Conservation (phyloP, 2,888 invertebrate species). For the Polydrusus cervinus region DNA sequence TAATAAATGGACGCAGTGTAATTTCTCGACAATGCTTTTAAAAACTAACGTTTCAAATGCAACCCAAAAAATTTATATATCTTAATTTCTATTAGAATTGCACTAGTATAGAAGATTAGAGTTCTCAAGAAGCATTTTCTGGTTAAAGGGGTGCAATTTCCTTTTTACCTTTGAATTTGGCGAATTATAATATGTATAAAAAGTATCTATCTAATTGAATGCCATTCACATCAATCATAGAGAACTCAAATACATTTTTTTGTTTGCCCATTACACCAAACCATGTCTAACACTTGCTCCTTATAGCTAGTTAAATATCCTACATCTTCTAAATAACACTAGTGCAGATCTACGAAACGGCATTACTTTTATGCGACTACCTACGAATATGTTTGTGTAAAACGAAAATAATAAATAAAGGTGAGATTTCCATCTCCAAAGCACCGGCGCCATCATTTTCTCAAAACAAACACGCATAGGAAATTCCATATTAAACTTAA, state of each 20-base stretch:
- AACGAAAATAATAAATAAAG: constrained; percentile 24
- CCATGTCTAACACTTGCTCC: constrained; percentile 69
- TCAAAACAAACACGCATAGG: constrained; percentile 23
- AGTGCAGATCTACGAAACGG: constrained; percentile 56
- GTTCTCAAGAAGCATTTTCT: too few relatives aligned
- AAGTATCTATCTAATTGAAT: neutral
- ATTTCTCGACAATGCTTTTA: too few relatives aligned
- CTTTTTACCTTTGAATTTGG: neutral
- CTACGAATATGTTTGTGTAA: constrained; percentile 38
- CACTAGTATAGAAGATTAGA: too few relatives aligned
- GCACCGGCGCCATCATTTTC: constrained; percentile 22
- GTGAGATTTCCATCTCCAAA: constrained; percentile 22
- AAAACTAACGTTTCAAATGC: too few relatives aligned
- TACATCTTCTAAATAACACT: constrained; percentile 61
- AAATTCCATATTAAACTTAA: constrained; percentile 39
- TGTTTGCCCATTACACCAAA: constrained; percentile 54
- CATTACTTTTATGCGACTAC: constrained; percentile 40
- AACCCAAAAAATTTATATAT: too few relatives aligned
- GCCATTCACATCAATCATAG: constrained; percentile 24
- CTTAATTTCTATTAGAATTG: too few relatives aligned
- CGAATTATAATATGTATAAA: too few relatives aligned
- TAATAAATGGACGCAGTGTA: too few relatives aligned
- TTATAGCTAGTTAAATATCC: constrained; percentile 69
- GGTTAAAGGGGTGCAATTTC: too few relatives aligned
- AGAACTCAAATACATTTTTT: constrained; percentile 54